These are phyloP conservation scores for Paralichthys olivaceus DNA, from an alignment of 2,113 vertebrate species.

Conservation along the genomic window DNA sequence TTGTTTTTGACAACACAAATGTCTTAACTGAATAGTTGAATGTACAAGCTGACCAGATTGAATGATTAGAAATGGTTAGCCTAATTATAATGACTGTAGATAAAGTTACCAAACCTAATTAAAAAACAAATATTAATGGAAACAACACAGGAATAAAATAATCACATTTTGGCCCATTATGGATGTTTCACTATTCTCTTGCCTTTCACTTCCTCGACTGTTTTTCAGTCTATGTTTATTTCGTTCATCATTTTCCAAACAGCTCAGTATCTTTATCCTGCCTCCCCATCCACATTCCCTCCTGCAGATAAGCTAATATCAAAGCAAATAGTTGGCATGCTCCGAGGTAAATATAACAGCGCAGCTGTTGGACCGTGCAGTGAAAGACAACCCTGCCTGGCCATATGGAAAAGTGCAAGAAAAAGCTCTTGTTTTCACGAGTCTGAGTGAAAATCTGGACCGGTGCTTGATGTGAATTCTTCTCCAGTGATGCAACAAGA, in stretches of 20 bases:
- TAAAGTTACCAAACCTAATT: conserved; percentile 1
- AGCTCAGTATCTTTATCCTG: conserved; percentile 2
- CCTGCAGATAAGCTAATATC: conserved; percentile 64
- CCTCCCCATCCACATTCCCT: conserved; percentile 13
- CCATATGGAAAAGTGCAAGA: conserved; percentile 54
- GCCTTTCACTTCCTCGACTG: background rate
- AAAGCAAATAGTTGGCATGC: conserved; percentile 69
- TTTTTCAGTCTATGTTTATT: background rate
- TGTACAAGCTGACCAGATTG: conserved; percentile 5
- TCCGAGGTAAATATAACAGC: conserved; percentile 70
- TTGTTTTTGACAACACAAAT: no score
- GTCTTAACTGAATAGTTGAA: background rate
- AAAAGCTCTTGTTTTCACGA: conserved; percentile 53
- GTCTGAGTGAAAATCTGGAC: conserved; percentile 61
- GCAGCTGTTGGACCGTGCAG: conserved; percentile 62
- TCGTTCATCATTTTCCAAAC: conserved; percentile 27
- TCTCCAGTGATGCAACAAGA: conserved; percentile 74
- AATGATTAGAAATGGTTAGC: background rate
- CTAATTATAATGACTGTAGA: background rate
- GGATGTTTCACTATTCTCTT: background rate
- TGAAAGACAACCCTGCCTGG: conserved; percentile 22
- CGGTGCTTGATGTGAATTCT: conserved; percentile 69
- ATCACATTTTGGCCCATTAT: background rate
- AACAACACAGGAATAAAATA: no score
- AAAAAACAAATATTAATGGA: background rate